Conservation (phyloP, 2,888 invertebrate species). For the Matsumyia berberina region DNA sequence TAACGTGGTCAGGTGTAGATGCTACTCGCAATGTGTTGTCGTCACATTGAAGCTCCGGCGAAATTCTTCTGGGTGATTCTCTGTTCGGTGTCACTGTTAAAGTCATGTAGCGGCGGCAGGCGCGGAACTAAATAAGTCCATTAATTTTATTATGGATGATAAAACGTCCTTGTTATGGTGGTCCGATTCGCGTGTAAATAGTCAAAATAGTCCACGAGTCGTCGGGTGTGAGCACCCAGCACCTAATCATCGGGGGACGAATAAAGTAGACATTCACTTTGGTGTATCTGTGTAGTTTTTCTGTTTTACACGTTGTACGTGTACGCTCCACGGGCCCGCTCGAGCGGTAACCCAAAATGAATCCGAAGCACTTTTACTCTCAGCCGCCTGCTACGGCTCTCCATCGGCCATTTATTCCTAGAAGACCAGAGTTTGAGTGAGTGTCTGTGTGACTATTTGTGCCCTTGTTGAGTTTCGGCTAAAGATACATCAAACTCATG, state of each 20-base stretch:
- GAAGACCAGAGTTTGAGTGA: slow-evolving; percentile 53
- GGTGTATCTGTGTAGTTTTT: slow-evolving; percentile 78
- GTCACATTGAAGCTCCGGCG: slow-evolving; percentile 38
- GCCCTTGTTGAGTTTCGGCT: slow-evolving; percentile 75
- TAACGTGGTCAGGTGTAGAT: slow-evolving; percentile 58
- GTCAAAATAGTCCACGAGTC: slow-evolving; percentile 68
- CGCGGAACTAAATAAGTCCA: slow-evolving; percentile 82
- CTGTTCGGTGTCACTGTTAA: slow-evolving; percentile 77
- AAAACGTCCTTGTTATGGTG: slow-evolving; percentile 80
- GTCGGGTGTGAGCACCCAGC: slow-evolving; percentile 52
- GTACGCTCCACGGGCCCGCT: slow-evolving; percentile 77
- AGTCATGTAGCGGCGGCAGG: slow-evolving; percentile 77
- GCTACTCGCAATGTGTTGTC: slow-evolving; percentile 51
- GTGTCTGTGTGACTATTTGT: slow-evolving; percentile 71
- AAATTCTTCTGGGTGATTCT: slow-evolving; percentile 60
- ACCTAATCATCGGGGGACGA: slow-evolving; percentile 72
- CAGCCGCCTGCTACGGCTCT: slow-evolving; percentile 23
- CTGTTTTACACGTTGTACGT: slow-evolving; percentile 82
- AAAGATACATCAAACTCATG: slow-evolving; percentile 76
- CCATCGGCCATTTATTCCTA: slow-evolving; percentile 59
- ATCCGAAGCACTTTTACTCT: slow-evolving; percentile 77
- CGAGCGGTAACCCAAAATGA: slow-evolving; percentile 77
- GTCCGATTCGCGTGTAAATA: slow-evolving; percentile 75
- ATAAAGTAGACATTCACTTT: slow-evolving; percentile 74
- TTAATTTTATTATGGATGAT: slow-evolving; percentile 83